phyloP scores from a whole-genome alignment of 2,888 invertebrate genomes.

The Lepidonotus clava region DNA sequence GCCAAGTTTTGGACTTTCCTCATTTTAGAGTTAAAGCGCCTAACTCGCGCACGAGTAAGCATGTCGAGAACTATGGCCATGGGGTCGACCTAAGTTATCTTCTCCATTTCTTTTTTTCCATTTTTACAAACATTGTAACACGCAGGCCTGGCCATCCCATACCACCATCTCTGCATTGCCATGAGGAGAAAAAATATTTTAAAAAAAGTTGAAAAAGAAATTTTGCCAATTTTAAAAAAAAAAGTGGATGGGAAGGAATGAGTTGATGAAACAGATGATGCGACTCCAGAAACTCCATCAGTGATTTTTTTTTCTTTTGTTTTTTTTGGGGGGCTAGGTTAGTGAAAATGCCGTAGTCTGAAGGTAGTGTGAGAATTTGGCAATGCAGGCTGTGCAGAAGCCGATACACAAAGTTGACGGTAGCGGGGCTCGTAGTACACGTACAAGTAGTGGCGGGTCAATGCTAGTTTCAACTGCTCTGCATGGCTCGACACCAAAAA shows the following conservation, averaged over 20 bases:
- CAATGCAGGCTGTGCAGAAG: slow-evolving; percentile 16
- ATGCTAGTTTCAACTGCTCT: too few species aligned
- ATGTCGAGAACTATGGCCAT: slow-evolving; percentile 8
- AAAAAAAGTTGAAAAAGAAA: neutral
- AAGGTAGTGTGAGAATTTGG: too few species aligned
- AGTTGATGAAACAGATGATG: too few species aligned
- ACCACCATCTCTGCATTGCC: slow-evolving; percentile 49
- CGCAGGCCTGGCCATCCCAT: slow-evolving; percentile 58
- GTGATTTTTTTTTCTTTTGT: too few species aligned
- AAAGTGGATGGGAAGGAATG: neutral
- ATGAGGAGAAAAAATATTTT: neutral
- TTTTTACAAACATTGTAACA: slow-evolving; percentile 45
- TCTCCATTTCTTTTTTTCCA: neutral
- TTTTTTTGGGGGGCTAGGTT: too few species aligned
- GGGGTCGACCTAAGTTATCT: neutral
- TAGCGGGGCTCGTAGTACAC: neutral
- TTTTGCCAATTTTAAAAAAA: neutral
- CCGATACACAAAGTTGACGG: slow-evolving; percentile 5
- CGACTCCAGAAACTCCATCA: too few species aligned
- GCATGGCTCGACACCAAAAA: slow-evolving; percentile 55
- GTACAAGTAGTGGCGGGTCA: neutral
- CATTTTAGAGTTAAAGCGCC: neutral
- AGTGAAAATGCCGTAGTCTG: too few species aligned
- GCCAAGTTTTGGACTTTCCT: slow-evolving; percentile 51
- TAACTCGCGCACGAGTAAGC: too few species aligned